Conservation (phyloP, 2,113 vertebrate species). For the Collichthys lucidus region DNA sequence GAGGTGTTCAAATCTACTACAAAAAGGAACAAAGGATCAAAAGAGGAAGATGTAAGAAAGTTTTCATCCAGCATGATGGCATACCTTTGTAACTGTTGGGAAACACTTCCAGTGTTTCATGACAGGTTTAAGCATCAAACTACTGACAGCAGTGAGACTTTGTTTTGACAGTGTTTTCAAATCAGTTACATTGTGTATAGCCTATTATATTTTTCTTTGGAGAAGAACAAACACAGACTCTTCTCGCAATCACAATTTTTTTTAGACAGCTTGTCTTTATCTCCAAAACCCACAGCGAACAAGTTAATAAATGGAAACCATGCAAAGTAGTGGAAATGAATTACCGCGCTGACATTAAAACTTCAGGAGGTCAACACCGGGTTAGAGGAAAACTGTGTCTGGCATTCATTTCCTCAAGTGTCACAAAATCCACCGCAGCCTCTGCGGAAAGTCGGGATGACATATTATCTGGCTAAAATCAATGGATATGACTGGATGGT, state of each 20-base stretch:
- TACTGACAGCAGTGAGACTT: constrained; percentile 9
- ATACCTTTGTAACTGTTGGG: constrained; percentile 51
- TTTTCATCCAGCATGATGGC: constrained; percentile 55
- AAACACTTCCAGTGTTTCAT: constrained; percentile 35
- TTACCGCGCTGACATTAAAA: constrained; percentile 2
- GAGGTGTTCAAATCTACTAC: constrained; percentile 46
- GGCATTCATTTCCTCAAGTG: constrained; percentile 70
- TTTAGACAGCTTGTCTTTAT: neutral
- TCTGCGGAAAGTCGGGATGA: neutral
- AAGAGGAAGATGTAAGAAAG: constrained; percentile 47
- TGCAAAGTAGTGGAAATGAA: constrained; percentile 33
- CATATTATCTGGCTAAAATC: neutral
- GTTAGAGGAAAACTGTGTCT: constrained; percentile 64
- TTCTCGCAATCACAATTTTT: no score
- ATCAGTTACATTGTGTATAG: neutral
- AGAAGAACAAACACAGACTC: neutral
- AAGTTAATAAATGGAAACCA: constrained; percentile 23
- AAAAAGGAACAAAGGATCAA: constrained; percentile 57
- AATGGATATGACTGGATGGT: neutral
- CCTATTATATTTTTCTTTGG: neutral
- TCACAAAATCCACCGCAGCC: constrained; percentile 53
- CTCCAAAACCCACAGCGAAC: neutral
- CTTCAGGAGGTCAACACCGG: constrained; percentile 51
- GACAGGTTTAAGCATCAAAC: neutral
- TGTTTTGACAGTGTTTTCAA: constrained; percentile 13